Evolutionary conservation across 23 tunicate genomes (phyloP), one percentile per base, ranked within the genome.

Genomic region (Oikopleura dioica): DNA sequence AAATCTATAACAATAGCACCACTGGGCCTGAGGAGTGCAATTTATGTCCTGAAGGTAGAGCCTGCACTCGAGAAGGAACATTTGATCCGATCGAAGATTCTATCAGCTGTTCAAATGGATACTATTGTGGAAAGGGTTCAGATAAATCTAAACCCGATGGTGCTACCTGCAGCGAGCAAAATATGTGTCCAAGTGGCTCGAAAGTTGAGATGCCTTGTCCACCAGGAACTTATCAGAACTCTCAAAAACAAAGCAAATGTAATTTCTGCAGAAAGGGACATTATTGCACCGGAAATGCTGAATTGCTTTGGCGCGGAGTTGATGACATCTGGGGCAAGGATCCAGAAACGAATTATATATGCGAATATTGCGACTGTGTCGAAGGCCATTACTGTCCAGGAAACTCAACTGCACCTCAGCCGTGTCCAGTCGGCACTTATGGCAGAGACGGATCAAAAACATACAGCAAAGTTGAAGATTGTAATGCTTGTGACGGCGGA

Each of bases 401-500:
- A 33, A 80, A 76, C 1, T 51, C 87, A 21, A 37, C 37, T 55
- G 35, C 44, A 12, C 94, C 97, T 1, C 2, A n/a, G 32, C 80
- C 84, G 30, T 91, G 97, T 69, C 82, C 82, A 5, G 69, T 82
- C 35, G 97, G 97, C 0, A 78, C 87, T 28, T 91, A 75, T 63
- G 58, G 81, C 0, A 69, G 37, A 4, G 76, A 69, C 28, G 55
- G 16, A 44, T 9, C 55, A 9, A 69, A 59, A 5, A 80, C 92
- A 1, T 59, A 58, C 32, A 59, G 36, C 38, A 68, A 76, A 36
- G 79, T 30, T 5, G 36, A 78, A n/a, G 80, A 79, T 44, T 44
- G 55, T 68, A 82, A 51, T 69, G 77, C 79, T 24, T 91, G 97
- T 76, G 92, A 91, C 0, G 82, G 87, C 32, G 97, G 97, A 36